These are phyloP conservation scores for Melitaea cinxia DNA, from an alignment of 1,140 invertebrate genomes.

Conservation along the genomic window DNA sequence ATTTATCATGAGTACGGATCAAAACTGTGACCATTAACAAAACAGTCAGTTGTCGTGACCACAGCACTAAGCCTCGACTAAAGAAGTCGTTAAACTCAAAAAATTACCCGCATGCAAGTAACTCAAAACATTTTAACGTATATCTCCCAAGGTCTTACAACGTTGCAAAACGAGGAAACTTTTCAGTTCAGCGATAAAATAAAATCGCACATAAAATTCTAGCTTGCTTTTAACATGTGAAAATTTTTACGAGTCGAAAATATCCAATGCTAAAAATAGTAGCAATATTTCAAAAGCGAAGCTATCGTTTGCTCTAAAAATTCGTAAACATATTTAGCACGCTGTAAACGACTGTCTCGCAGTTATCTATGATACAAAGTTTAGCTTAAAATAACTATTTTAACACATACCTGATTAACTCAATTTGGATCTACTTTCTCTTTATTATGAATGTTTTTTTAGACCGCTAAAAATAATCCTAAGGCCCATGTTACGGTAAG, in stretches of 20 bases:
- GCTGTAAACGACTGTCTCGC: background rate
- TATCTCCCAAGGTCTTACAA: background rate
- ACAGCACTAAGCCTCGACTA: too few relatives aligned
- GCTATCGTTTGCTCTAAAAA: background rate
- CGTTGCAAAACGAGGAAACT: background rate
- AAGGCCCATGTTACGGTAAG: too few relatives aligned
- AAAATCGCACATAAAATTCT: conserved; percentile 8
- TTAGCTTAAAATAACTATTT: too few relatives aligned
- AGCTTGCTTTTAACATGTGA: conserved; percentile 11
- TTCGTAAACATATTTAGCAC: background rate
- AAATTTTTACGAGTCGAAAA: conserved; percentile 14
- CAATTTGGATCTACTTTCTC: too few relatives aligned
- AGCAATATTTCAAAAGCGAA: conserved; percentile 7
- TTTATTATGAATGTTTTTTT: too few relatives aligned
- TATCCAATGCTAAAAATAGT: conserved; percentile 7
- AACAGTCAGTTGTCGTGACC: too few relatives aligned
- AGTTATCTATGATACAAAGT: too few relatives aligned
- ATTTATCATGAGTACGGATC: too few relatives aligned
- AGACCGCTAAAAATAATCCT: too few relatives aligned
- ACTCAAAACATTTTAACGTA: background rate
- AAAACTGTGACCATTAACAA: too few relatives aligned
- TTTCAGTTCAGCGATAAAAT: background rate
- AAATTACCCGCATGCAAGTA: background rate
- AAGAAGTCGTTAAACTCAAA: too few relatives aligned
- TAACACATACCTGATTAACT: too few relatives aligned